Conservation (phyloP, 2,888 invertebrate species). For the Drosophila peninsularis region DNA sequence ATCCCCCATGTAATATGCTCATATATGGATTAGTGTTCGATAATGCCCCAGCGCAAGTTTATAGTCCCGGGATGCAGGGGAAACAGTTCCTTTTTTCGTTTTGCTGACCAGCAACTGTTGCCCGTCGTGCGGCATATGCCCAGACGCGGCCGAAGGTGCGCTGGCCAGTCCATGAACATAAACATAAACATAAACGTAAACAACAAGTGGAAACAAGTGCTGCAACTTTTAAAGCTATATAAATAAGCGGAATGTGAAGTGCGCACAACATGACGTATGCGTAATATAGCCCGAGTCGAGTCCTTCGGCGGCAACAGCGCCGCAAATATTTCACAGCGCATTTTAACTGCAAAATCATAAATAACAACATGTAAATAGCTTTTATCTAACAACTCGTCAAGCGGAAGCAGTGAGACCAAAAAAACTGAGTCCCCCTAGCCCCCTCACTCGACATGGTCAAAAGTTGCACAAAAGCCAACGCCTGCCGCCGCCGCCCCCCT, state of each 20-base stretch:
- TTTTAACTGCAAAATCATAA: slow-evolving; percentile 79
- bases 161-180: slow-evolving; percentile 43
- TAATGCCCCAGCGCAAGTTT: slow-evolving; percentile 47
- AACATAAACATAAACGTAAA: slow-evolving; percentile 24
- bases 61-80: slow-evolving; percentile 11
- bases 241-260: slow-evolving; percentile 41
- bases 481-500: neutral
- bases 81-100: slow-evolving; percentile 5
- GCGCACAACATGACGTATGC: slow-evolving; percentile 62
- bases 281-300: slow-evolving; percentile 48
- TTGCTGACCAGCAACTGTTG: slow-evolving; percentile 55
- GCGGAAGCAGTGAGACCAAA: slow-evolving; percentile 58
- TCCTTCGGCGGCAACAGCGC: slow-evolving; percentile 26
- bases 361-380: slow-evolving; percentile 81
- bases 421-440: neutral
- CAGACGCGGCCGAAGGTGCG: slow-evolving; percentile 35
- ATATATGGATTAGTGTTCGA: slow-evolving; percentile 74
- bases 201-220: slow-evolving; percentile 16
- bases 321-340: slow-evolving; percentile 69
- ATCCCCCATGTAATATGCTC: slow-evolving; percentile 58
- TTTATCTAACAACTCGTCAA: slow-evolving; percentile 80
- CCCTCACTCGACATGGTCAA: slow-evolving; percentile 49
- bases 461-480: slow-evolving; percentile 61
- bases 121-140: slow-evolving; percentile 27
- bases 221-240: slow-evolving; percentile 49